A percentile compares a stretch with the other conserved stretches of the same genome.
Conservation (phyloP, 2,797 vertebrate genomes). For the Sitta carolinensis region DNA sequence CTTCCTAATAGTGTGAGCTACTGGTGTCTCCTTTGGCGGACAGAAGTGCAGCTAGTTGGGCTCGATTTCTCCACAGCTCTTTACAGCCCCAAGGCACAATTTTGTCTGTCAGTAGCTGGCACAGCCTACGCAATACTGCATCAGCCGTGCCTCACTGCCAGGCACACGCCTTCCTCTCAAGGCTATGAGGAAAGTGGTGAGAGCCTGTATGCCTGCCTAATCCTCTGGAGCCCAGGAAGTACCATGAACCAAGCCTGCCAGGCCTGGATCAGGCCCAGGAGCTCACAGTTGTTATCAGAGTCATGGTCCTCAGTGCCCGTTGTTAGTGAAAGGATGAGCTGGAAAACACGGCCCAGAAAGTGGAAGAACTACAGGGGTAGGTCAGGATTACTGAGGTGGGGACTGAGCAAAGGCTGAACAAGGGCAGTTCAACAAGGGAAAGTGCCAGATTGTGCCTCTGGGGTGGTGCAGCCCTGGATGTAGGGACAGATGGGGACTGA, state of each 20-base stretch:
- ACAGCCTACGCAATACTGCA: rapidly evolving
- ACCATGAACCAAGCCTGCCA: not conserved
- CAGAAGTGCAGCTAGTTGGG: not conserved
- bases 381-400: not conserved
- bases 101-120: not conserved
- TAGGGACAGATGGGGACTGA: rapidly evolving
- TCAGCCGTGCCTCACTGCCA: not conserved
- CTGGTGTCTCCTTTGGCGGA: not conserved
- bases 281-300: not conserved
- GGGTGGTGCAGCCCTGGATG: too few species aligned
- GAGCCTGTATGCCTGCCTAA: not conserved
- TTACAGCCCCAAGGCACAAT: not conserved
- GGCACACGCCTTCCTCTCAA: not conserved
- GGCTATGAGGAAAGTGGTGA: not conserved
- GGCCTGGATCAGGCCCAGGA: not conserved
- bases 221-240: not conserved
- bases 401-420: not conserved
- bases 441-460: rapidly evolving
- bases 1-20: not conserved
- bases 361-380: not conserved
- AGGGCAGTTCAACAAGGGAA: not conserved
- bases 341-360: not conserved
- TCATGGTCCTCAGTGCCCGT: not conserved
- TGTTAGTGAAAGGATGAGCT: not conserved
- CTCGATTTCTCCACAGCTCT: not conserved